phyloP scores from a whole-genome alignment of 2,113 vertebrate genomes.

The Petromus typicus region DNA sequence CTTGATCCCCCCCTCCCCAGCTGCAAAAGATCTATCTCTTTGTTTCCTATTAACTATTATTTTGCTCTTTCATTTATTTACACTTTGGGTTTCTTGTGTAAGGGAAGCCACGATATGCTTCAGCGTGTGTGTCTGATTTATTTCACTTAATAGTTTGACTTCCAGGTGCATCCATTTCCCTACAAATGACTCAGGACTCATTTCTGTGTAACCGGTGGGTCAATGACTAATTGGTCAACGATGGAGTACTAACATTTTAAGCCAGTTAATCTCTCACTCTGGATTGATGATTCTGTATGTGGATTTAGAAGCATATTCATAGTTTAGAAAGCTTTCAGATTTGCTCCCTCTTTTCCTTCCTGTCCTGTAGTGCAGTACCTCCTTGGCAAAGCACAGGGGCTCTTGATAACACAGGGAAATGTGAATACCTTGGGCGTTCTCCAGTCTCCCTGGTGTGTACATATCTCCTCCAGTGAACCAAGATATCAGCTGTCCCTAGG shows the following conservation, averaged over 20 bases:
- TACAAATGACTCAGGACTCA: not conserved
- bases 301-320: not conserved
- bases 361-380: no score
- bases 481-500: not conserved
- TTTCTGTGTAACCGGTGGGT: not conserved
- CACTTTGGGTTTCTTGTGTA: not conserved
- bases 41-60: not conserved
- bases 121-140: not conserved
- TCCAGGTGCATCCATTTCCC: not conserved
- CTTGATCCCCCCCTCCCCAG: not conserved
- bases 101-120: not conserved
- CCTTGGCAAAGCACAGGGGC: not conserved
- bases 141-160: not conserved
- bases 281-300: not conserved
- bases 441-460: not conserved
- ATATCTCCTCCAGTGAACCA: not conserved
- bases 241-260: not conserved
- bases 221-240: not conserved
- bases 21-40: not conserved
- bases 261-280: not conserved
- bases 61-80: not conserved
- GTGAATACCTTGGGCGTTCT: not conserved
- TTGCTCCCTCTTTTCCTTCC: not conserved
- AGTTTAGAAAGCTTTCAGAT: not conserved
- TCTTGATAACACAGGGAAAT: not conserved